Percentiles rank a stretch among this genome's conserved stretches.
Evolutionary conservation across 2,797 vertebrate genomes (phyloP).

Genomic region (Crocidura indochinensis): DNA sequence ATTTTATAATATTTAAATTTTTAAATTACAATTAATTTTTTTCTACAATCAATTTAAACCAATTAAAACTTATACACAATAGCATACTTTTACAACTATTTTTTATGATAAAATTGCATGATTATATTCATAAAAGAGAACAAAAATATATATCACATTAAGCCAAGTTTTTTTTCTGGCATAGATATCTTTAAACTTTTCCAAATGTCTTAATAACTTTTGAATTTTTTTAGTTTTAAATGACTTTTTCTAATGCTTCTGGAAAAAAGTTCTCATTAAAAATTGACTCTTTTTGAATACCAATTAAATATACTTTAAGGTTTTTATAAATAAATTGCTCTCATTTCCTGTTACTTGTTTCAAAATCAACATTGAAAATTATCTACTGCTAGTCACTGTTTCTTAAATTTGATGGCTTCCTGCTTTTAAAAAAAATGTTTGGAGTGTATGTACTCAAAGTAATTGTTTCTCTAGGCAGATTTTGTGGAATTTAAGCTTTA

Average conservation of each 20-base stretch:
- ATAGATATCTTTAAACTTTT: background rate
- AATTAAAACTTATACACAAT: constrained; percentile 2
- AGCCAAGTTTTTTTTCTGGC: background rate
- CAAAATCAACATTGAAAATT: background rate
- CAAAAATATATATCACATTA: background rate
- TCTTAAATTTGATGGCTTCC: background rate
- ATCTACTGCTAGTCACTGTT: too few species aligned
- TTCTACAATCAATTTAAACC: background rate
- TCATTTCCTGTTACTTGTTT: constrained; percentile 23
- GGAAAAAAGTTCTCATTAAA: background rate
- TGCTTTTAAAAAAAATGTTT: background rate
- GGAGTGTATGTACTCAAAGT: background rate
- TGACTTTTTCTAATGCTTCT: background rate
- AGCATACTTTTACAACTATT: constrained; percentile 5
- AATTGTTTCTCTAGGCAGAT: background rate
- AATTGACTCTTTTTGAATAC: constrained; percentile 17
- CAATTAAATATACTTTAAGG: background rate
- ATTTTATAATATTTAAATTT: background rate
- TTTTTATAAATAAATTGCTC: background rate
- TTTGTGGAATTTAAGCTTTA: constrained; percentile 22
- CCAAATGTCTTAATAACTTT: background rate
- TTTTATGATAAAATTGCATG: background rate
- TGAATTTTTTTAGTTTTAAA: constrained; percentile 51
- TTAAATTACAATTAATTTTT: constrained; percentile 19
- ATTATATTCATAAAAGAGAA: background rate